Percentiles rank a stretch among this genome's conserved stretches.
These are phyloP conservation scores for Monodelphis domestica DNA, from an alignment of 2,797 vertebrate species.

Conservation along the genomic window DNA sequence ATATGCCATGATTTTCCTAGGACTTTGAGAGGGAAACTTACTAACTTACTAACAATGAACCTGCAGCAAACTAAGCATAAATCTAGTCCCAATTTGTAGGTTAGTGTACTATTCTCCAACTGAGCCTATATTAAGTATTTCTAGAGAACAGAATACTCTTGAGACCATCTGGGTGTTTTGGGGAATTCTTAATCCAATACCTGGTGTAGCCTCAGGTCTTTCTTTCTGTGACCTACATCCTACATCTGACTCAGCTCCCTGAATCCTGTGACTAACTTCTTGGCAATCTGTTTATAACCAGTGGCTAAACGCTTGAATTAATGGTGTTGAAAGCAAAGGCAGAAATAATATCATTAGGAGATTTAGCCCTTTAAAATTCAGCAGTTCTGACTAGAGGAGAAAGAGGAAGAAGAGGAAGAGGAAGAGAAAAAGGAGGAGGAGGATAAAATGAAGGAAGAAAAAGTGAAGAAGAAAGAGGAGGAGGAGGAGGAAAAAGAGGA, in stretches of 20 bases:
- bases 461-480: too few relatives aligned
- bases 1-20: neutral
- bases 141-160: neutral
- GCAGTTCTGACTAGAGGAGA: neutral
- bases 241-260: slow-evolving; percentile 1
- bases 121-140: neutral
- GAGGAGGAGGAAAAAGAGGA: too few relatives aligned
- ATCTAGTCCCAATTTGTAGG: neutral
- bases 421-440: neutral
- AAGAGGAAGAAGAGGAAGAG: fast-evolving
- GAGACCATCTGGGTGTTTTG: neutral
- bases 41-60: neutral
- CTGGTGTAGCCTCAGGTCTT: too few relatives aligned
- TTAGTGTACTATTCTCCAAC: neutral
- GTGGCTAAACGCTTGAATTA: neutral
- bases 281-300: neutral
- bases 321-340: neutral
- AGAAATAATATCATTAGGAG: too few relatives aligned
- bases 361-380: neutral
- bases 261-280: neutral
- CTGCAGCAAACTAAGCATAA: neutral
- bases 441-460: too few relatives aligned
- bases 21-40: neutral
- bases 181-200: neutral
- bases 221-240: neutral